These are phyloP conservation scores for Calephelis virginiensis DNA, from an alignment of 1,140 invertebrate genomes.

Conservation along the genomic window DNA sequence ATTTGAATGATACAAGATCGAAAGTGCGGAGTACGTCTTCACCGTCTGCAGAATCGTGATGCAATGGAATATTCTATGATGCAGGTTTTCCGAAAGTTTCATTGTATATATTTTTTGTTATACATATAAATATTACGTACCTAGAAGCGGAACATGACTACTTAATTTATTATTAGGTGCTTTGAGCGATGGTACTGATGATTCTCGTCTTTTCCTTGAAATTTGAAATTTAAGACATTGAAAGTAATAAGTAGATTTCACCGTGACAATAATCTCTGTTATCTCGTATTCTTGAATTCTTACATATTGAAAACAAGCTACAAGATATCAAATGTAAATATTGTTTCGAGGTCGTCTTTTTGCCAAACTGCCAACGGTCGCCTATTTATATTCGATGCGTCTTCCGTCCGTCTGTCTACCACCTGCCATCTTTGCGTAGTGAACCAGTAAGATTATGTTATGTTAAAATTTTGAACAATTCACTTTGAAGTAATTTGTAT, in stretches of 20 bases:
- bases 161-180: too few species aligned
- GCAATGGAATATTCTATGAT: too few species aligned
- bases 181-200: too few species aligned
- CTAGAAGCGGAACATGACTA: too few species aligned
- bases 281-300: constrained; percentile 22
- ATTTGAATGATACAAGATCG: too few species aligned
- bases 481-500: constrained; percentile 22
- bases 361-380: constrained; percentile 61
- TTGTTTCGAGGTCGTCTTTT: constrained; percentile 61
- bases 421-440: constrained; percentile 54
- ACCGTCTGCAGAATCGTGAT: too few species aligned
- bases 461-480: constrained; percentile 11
- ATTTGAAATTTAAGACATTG: too few species aligned
- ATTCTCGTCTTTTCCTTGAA: too few species aligned
- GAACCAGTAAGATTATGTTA: not conserved
- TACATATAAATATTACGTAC: too few species aligned
- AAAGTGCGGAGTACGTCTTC: too few species aligned
- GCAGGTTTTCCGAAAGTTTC: too few species aligned
- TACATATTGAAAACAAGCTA: constrained; percentile 32
- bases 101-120: too few species aligned
- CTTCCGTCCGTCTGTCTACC: constrained; percentile 73
- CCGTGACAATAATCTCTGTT: constrained; percentile 23
- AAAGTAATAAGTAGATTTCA: not conserved
- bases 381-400: constrained; percentile 66
- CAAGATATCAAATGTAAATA: constrained; percentile 62